phyloP scores from a whole-genome alignment of 2,113 vertebrate species.

The Centropus unirufus region DNA sequence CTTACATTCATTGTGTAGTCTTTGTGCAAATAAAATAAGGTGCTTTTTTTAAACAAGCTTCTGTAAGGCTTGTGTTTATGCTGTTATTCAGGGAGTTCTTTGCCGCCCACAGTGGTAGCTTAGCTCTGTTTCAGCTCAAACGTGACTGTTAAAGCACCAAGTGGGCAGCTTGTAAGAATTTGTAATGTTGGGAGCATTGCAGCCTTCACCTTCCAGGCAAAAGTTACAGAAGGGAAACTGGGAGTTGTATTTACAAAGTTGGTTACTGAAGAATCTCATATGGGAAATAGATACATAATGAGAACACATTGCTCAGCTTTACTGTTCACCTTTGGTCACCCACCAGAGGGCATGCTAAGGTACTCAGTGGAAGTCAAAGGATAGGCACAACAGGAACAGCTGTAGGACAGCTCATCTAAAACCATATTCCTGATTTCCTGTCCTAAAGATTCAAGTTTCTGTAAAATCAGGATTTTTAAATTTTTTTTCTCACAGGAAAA shows the following conservation, averaged over 20 bases:
- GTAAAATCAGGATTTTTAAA: not conserved
- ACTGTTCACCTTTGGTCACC: not conserved
- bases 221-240: not conserved
- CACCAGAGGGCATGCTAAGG: constrained; percentile 5
- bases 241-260: not conserved
- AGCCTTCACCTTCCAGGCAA: not conserved
- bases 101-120: not conserved
- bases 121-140: not conserved
- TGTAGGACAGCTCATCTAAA: not conserved
- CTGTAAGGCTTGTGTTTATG: not conserved
- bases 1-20: not conserved
- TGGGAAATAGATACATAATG: not conserved
- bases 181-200: not conserved
- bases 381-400: not conserved
- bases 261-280: not conserved
- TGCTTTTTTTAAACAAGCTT: not conserved
- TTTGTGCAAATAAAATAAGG: not conserved
- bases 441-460: not conserved
- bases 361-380: not conserved
- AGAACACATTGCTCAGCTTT: not conserved
- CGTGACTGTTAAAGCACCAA: not conserved
- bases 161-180: not conserved
- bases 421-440: rapidly evolving
- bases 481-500: not conserved
- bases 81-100: not conserved